These are phyloP conservation scores for Lemur catta DNA, from an alignment of 2,797 vertebrate species.

Conservation along the genomic window DNA sequence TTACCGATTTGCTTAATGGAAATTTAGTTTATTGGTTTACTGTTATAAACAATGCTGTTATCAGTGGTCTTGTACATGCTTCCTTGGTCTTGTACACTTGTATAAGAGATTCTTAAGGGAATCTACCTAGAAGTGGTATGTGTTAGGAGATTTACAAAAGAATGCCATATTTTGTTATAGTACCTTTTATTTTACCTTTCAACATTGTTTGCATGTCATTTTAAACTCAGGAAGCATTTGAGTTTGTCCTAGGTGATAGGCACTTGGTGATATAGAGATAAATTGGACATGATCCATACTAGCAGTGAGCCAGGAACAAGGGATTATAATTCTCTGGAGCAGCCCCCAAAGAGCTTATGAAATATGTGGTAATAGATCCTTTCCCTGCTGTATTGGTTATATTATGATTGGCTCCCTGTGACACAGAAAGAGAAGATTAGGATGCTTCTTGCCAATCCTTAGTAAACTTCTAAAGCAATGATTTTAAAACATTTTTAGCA, in stretches of 20 bases:
- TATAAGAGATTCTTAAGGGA: background rate
- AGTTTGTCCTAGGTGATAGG: background rate
- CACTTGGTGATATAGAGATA: background rate
- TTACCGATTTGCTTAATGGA: background rate
- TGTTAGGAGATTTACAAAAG: background rate
- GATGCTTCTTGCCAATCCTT: background rate
- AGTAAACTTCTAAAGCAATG: background rate
- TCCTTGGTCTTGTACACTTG: background rate
- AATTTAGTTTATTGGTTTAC: slow-evolving; percentile 7
- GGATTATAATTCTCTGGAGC: background rate
- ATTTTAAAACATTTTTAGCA: slow-evolving; percentile 27
- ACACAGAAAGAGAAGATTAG: slow-evolving; percentile 1
- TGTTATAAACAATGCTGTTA: background rate
- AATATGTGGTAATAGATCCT: background rate
- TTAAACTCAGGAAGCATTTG: background rate
- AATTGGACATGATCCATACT: background rate
- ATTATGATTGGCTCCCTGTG: background rate
- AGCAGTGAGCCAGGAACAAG: background rate
- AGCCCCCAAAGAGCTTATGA: background rate
- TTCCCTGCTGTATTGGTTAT: background rate
- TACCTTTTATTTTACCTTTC: background rate
- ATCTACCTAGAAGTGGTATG: background rate
- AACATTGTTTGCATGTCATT: background rate
- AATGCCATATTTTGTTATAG: background rate
- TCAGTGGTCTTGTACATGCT: background rate